phyloP scores from a whole-genome alignment of 2,113 vertebrate genomes.

The Seriola aureovittata region DNA sequence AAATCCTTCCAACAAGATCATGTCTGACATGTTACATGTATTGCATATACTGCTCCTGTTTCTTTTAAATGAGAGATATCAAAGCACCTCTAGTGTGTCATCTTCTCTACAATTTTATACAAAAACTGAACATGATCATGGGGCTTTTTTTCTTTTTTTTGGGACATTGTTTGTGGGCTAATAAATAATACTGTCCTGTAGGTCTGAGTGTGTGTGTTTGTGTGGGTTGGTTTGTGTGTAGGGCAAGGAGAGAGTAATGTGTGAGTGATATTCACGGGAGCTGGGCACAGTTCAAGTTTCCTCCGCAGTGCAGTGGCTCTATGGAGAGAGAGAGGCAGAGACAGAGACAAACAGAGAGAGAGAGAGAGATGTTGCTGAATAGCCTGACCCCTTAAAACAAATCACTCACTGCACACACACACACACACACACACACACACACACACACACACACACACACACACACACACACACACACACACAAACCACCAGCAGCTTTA shows the following conservation, averaged over 20 bases:
- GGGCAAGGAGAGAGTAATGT: constrained; percentile 4
- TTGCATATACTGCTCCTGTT: not conserved
- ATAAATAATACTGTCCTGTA: not conserved
- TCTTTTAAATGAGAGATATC: not conserved
- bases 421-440: not conserved
- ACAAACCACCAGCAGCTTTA: constrained; percentile 1
- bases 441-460: not conserved
- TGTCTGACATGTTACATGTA: too few species aligned
- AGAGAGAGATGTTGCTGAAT: not conserved
- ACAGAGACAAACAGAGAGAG: not conserved
- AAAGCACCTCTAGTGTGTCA: not conserved
- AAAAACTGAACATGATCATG: not conserved
- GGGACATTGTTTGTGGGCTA: not conserved
- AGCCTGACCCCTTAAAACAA: constrained; percentile 11
- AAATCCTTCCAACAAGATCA: not conserved
- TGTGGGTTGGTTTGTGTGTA: not conserved
- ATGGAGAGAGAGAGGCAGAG: constrained; percentile 5
- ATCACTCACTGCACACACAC: not conserved
- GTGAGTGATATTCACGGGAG: constrained; percentile 44
- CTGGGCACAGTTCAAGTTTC: constrained; percentile 74
- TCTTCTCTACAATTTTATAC: not conserved
- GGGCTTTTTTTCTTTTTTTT: not conserved
- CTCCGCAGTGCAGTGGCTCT: constrained; percentile 74
- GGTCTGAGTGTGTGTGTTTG: not conserved
- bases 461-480: not conserved